phyloP scores from a whole-genome alignment of 2,888 invertebrate genomes.

The Hypsopygia costalis region DNA sequence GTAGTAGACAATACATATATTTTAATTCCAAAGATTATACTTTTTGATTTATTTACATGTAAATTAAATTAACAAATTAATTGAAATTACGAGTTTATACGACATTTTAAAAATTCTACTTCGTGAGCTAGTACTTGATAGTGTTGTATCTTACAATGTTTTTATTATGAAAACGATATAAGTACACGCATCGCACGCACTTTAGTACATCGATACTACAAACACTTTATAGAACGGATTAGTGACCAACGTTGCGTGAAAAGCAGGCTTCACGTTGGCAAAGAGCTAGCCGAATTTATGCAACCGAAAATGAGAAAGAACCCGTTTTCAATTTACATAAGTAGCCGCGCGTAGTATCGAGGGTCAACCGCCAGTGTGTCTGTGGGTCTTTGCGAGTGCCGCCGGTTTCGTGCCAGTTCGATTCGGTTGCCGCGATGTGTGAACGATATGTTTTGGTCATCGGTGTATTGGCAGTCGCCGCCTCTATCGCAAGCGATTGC shows the following conservation, averaged over 20 bases:
- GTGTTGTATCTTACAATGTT: no score
- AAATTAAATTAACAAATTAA: no score
- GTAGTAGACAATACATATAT: no score
- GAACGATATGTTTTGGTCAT: constrained; percentile 53
- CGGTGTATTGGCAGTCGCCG: constrained; percentile 38
- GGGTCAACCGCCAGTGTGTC: constrained; percentile 51
- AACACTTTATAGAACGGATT: constrained; percentile 58
- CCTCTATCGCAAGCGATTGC: constrained; percentile 41
- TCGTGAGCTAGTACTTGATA: no score
- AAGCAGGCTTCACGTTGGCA: constrained; percentile 63
- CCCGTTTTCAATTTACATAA: constrained; percentile 64
- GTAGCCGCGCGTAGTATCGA: constrained; percentile 35
- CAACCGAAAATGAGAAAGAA: constrained; percentile 71
- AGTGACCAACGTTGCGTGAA: constrained; percentile 65
- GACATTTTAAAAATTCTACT: no score
- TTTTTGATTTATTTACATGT: no score
- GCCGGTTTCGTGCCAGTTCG: constrained; percentile 26
- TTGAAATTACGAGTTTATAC: no score
- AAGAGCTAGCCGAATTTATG: constrained; percentile 66
- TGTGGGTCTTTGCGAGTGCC: constrained; percentile 34
- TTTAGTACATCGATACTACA: not conserved
- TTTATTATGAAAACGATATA: not conserved
- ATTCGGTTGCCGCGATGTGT: constrained; percentile 44
- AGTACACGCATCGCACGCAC: constrained; percentile 4
- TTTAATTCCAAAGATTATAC: no score